A percentile compares a stretch with the other conserved stretches of the same genome.
phyloP scores from a whole-genome alignment of 2,888 invertebrate species.

The Caenorhabditis drosophilae region DNA sequence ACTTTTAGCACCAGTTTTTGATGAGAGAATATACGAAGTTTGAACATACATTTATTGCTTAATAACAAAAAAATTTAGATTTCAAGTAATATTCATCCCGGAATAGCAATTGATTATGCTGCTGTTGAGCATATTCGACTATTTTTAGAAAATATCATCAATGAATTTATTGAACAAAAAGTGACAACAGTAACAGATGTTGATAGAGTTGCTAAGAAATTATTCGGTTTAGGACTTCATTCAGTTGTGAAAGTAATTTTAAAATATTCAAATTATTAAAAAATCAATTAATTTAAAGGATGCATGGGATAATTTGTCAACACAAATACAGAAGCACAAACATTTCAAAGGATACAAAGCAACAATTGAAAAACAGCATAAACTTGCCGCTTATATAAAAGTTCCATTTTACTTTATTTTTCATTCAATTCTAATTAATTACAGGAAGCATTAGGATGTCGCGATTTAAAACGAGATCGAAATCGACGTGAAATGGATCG shows the following conservation, averaged over 20 bases:
- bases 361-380: constrained; percentile 28
- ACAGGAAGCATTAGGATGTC: constrained; percentile 35
- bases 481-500: constrained; percentile 48
- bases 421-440: too few relatives aligned
- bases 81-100: constrained; percentile 57
- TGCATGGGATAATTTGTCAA: constrained; percentile 36
- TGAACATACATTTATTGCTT: neutral
- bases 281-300: constrained; percentile 9
- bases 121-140: constrained; percentile 56
- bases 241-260: constrained; percentile 22
- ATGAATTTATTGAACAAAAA: constrained; percentile 38
- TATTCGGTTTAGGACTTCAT: constrained; percentile 22
- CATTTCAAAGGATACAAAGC: constrained; percentile 16
- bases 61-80: constrained; percentile 33
- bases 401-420: too few relatives aligned
- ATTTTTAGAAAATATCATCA: constrained; percentile 48
- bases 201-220: constrained; percentile 18
- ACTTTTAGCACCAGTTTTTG: constrained; percentile 32
- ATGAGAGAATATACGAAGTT: constrained; percentile 37
- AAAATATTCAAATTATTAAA: neutral
- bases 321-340: constrained; percentile 20
- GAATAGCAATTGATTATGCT: constrained; percentile 59
- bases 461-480: constrained; percentile 39
- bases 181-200: constrained; percentile 32
- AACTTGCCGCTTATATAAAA: constrained; percentile 36